Percentiles rank a stretch among this genome's conserved stretches.
phyloP scores from a whole-genome alignment of 2,888 invertebrate genomes.

The Ischnus inquisitorius region DNA sequence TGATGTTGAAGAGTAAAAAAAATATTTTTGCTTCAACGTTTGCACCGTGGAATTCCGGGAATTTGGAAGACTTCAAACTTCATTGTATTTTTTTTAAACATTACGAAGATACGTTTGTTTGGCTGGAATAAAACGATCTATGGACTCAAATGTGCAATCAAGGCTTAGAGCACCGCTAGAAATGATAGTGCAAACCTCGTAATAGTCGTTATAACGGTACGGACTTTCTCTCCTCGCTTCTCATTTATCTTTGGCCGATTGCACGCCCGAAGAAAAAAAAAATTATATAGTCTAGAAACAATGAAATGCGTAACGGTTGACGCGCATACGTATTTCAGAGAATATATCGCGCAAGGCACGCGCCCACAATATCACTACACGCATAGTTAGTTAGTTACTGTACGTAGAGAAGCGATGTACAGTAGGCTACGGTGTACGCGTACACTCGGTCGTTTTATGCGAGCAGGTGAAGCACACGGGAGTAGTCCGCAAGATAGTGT shows the following conservation, averaged over 20 bases:
- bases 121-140: no score
- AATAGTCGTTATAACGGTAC: conserved; percentile 51
- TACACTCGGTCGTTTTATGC: conserved; percentile 74
- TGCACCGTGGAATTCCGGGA: no score
- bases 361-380: conserved; percentile 21
- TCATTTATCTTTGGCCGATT: conserved; percentile 29
- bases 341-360: conserved; percentile 53
- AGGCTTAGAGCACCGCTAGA: background rate
- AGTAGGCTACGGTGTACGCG: conserved; percentile 52
- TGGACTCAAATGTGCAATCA: background rate
- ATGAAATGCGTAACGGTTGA: conserved; percentile 54
- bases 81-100: background rate
- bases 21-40: no score
- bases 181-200: background rate
- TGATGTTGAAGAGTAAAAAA: no score
- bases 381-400: conserved; percentile 19
- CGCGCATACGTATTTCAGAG: conserved; percentile 30
- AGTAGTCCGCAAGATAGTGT: conserved; percentile 76
- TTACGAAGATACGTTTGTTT: background rate
- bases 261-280: conserved; percentile 41
- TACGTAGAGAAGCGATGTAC: background rate
- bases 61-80: no score
- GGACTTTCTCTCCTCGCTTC: conserved; percentile 65
- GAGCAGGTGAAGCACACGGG: conserved; percentile 76
- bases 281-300: conserved; percentile 44